These are phyloP conservation scores for Melanotaenia trifasciata DNA, from an alignment of 2,797 vertebrate genomes.

Conservation along the genomic window DNA sequence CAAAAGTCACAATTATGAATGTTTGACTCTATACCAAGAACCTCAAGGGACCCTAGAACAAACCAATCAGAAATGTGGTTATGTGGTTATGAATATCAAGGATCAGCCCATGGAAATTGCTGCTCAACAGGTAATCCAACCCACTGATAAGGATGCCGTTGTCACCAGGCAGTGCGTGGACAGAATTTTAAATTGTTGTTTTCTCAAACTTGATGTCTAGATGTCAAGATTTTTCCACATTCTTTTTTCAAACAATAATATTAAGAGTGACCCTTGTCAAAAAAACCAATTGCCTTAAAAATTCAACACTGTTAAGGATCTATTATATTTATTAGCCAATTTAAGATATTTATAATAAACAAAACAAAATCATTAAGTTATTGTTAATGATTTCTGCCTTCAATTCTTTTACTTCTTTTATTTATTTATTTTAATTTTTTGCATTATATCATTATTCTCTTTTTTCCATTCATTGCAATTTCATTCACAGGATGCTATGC, in stretches of 20 bases:
- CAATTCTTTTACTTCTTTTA: not conserved
- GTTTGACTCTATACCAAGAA: too few species aligned
- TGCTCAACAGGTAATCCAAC: not conserved
- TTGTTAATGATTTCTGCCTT: not conserved
- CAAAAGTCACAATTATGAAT: too few species aligned
- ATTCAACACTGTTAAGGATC: not conserved
- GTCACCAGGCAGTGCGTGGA: not conserved
- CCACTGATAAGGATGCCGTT: not conserved
- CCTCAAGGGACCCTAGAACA: too few species aligned
- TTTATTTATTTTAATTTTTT: not conserved
- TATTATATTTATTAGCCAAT: not conserved
- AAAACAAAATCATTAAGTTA: not conserved
- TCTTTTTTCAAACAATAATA: not conserved
- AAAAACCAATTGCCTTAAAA: not conserved
- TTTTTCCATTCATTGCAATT: conserved; percentile 13
- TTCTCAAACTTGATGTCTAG: not conserved
- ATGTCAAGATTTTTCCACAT: not conserved
- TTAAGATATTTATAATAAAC: not conserved
- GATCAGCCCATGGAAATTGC: too few species aligned
- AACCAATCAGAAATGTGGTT: too few species aligned
- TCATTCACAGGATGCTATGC: conserved; percentile 90
- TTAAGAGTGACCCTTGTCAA: not conserved
- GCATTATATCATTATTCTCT: not conserved
- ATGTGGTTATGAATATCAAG: too few species aligned
- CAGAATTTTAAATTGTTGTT: not conserved